Base-by-base conservation (phyloP, 2,113 vertebrate genomes). In the Eupsittula cactorum region DNA sequence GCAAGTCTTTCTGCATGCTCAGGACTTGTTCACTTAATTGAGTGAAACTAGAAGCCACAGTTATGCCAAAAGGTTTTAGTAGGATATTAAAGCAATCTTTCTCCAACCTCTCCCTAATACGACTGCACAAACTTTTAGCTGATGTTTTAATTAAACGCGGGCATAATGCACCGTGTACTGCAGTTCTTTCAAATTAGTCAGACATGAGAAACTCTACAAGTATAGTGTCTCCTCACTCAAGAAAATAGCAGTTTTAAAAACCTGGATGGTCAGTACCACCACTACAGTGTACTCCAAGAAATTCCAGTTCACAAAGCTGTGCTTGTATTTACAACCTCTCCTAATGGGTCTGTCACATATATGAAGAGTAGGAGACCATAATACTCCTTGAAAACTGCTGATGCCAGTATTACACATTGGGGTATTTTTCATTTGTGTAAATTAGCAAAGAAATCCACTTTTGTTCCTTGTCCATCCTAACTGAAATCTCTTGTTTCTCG, bases 1-100 rank as follows among this genome's bases (percentile, higher is more conserved):
- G 77, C 93, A 95, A 76, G 57, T 88, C 59, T 92, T 69, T 74
- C 49, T 96, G 82, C 94, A 91, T 94, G 96, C 93, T 96, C 85
- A 88, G 87, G 90, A 95, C 91, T 93, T 96, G 94, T 90, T 95
- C 92, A 77, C 90, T 94, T 97, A 96, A 96, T 93, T 95, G 89
- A 89, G 75, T 93, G 93, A 95, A 96, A 94, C 85, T 82, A 84
- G 74, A 95, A 95, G 81, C 84, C 84, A 91, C 80, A 93, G 31
- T 82, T 86, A 94, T 42, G 90, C 91, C 89, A 91, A 88, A 85
- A 96, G 85, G 75, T 94, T 95, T 95, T 95, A 95, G 74, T 86
- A 93, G 60, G 33, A 70, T 92, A 85, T 93, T 94, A 94, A 74
- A 94, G 78, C 53, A 82, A 82, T 90, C 78, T 92, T 83, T 84